Evolutionary conservation across 2,888 invertebrate species (phyloP).

Genomic region (Endotricha flammealis): DNA sequence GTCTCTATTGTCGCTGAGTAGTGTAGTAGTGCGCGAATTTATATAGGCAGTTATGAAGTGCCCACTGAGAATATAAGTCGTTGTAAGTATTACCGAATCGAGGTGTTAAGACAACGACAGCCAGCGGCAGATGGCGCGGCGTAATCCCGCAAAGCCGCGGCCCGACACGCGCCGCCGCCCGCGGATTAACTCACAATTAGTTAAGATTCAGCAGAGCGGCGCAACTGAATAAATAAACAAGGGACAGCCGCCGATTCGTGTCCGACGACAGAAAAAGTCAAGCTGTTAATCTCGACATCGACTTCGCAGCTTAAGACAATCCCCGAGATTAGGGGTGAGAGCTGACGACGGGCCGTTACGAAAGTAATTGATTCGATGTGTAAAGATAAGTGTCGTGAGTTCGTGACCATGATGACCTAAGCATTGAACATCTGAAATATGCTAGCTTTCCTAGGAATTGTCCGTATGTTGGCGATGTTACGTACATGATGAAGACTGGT

Average conservation of each 20-base stretch:
- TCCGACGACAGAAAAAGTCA: not conserved
- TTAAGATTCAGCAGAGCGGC: conserved; percentile 2
- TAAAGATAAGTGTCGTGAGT: not conserved
- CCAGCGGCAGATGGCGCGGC: conserved; percentile 3
- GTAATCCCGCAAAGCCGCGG: conserved; percentile 9
- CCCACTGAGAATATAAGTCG: no score
- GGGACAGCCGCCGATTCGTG: conserved; percentile 10
- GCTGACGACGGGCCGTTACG: no score
- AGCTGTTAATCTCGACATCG: not conserved
- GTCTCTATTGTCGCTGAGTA: no score
- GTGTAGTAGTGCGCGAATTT: no score
- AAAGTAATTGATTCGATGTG: no score
- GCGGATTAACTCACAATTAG: not conserved
- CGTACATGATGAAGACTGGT: no score
- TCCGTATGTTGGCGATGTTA: no score
- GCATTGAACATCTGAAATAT: no score
- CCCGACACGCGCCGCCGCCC: not conserved
- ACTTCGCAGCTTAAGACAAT: not conserved
- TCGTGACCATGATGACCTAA: no score
- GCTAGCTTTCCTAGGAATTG: no score
- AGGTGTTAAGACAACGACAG: conserved; percentile 15
- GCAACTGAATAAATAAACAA: conserved; percentile 20
- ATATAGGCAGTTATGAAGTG: no score
- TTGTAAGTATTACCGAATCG: conserved; percentile 8
- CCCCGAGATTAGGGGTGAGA: not conserved